phyloP scores from a whole-genome alignment of 2,113 vertebrate species.

The Vulpes vulpes region DNA sequence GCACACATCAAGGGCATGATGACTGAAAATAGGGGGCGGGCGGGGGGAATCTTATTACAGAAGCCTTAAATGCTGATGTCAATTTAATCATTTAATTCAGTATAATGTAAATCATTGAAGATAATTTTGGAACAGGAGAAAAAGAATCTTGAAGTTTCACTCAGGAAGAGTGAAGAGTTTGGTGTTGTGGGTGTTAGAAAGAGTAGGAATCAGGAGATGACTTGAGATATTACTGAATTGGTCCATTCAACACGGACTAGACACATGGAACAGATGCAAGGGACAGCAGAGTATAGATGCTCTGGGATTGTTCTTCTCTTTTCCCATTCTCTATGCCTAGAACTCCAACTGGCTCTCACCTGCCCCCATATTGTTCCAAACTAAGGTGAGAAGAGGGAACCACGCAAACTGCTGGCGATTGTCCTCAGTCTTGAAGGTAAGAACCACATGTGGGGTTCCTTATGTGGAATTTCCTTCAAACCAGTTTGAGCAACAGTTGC shows the following conservation, averaged over 20 bases:
- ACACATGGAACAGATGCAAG: no score
- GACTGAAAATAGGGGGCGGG: not conserved
- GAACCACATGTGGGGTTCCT: no score
- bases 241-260: not conserved
- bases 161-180: not conserved
- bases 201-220: not conserved
- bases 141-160: not conserved
- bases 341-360: not conserved
- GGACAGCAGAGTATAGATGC: not conserved
- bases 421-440: not conserved
- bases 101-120: not conserved
- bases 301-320: not conserved
- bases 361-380: not conserved
- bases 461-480: not conserved
- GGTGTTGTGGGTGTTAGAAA: not conserved
- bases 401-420: rapidly evolving
- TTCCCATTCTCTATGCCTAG: not conserved
- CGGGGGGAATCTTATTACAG: not conserved
- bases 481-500: not conserved
- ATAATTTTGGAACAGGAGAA: not conserved
- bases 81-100: not conserved
- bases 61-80: not conserved
- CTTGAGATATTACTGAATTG: not conserved
- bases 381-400: not conserved
- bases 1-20: not conserved